Evolutionary conservation across 2,888 invertebrate genomes (phyloP), one percentile per base, ranked within the genome.

Genomic region (Dicranocentrus wangi): DNA sequence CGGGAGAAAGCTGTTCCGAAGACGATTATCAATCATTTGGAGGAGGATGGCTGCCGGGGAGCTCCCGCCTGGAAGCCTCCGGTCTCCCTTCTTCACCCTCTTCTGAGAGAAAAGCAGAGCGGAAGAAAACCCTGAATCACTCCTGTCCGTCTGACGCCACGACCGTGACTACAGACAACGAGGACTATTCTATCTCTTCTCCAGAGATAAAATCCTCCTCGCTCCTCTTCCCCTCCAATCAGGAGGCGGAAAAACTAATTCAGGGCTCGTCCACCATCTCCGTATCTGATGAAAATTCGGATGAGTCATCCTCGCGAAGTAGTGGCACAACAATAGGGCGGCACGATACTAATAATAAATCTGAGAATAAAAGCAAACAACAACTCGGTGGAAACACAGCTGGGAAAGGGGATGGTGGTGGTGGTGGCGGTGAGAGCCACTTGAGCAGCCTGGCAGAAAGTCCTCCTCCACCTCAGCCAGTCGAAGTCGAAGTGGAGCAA

Each of bases 251-350:
- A 58, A 81, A 81, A 81, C 70, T 81, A 71, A 76, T 71, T 76
- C 81, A 61, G 72, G 55, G 21, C 68, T 51, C 68, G 23, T 73
- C 80, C 10, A 43, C 43, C 69, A 60, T 65, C 8, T 72, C 66
- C 15, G 63, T 81, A 73, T 81, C 82, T 28, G 83, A 83, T 81
- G 83, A 83, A 81, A 83, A 82, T 75, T 83, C 85, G 27, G 85
- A 85, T 75, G 85, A 83, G 72, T 84, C 84, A 66, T 84, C 83
- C 13, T 82, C 80, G 32, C 78, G 79, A 47, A 83, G 84, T 66
- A 83, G 83, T 73, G 83, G 80, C 13, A 82, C 83, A 65, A 82
- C 83, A 76, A 83, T 83, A 66, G 79, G 82, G 42, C 75, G 79
- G 47, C 43, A 75, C 28, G 79, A 83, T 39, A n/a, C n/a, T n/a